Evolutionary conservation across 2,113 vertebrate species (phyloP), one percentile per base, ranked within the genome.

Genomic region (Elanoides forficatus): DNA sequence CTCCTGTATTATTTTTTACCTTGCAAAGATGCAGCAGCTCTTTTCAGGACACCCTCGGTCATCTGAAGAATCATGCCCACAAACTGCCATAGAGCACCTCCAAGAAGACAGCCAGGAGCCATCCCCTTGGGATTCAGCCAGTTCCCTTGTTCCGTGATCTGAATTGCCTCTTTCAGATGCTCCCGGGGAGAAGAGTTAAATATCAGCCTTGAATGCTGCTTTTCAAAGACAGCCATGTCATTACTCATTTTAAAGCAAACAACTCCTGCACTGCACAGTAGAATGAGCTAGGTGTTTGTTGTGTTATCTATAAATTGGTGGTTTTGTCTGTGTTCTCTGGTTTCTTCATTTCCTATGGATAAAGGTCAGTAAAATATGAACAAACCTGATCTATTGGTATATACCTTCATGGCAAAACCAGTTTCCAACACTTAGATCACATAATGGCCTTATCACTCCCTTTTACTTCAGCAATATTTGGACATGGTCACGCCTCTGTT

Each of bases 221-320:
- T 93, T 93, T 89, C 56, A 84, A 95, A 90, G 83, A 53, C 38
- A 63, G 15, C 9, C 67, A 67, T 0, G 0, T 76, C 50, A 43
- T 88, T 71, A 75, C 23, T 93, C 50, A 56, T 78, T 88, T 92
- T 78, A 59, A 79, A 92, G 81, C 70, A 97, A 97, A 93, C 55
- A 95, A 30, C 68, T 59, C 29, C 60, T 45, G 29, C 13, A 10
- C 48, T 67, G n/a, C 27, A 52, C 60, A 78, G 59, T 71, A 81
- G 82, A 78, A 86, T 66, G 56, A 92, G 15, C 18, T 81, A 67
- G 26, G 36, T 83, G 60, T 76, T 94, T 73, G 67, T 71, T 70
- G 15, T 76, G 27, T 75, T 88, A 86, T 91, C 87, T 91, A 70
- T 86, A 86, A 94, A 73, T 43, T 22, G 29, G 13, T 59, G 38